A percentile compares a stretch with the other conserved stretches of the same genome.
Conservation (phyloP, 2,888 invertebrate genomes). For the Crocallis elinguaria region DNA sequence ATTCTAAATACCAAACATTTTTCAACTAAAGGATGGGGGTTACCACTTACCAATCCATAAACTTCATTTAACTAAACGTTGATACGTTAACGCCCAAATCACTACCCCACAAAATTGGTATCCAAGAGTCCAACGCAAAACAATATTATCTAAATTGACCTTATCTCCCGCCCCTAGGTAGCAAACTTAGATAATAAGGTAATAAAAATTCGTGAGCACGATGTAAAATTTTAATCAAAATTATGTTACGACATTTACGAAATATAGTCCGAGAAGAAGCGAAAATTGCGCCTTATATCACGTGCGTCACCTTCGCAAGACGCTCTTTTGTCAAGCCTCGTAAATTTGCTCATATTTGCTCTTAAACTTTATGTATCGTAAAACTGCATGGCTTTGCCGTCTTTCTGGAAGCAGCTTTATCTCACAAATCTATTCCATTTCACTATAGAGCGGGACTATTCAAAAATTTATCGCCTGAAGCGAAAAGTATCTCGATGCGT, state of each 20-base stretch:
- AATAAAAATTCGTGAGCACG: slow-evolving; percentile 40
- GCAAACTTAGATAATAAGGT: slow-evolving; percentile 38
- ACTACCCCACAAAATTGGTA: not conserved
- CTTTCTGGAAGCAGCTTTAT: slow-evolving; percentile 50
- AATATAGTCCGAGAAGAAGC: slow-evolving; percentile 31
- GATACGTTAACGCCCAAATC: no score
- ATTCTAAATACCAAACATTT: no score
- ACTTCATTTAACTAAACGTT: no score
- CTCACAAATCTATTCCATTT: slow-evolving; percentile 38
- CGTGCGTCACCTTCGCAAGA: slow-evolving; percentile 42
- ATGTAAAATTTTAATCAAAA: slow-evolving; percentile 43
- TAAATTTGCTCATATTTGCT: slow-evolving; percentile 48
- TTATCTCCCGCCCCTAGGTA: slow-evolving; percentile 23
- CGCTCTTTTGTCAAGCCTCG: slow-evolving; percentile 49
- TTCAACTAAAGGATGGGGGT: no score
- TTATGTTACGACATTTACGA: slow-evolving; percentile 34
- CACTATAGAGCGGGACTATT: slow-evolving; percentile 31
- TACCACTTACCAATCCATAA: no score
- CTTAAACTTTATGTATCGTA: slow-evolving; percentile 59
- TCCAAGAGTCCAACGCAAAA: slow-evolving; percentile 7
- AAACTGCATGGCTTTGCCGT: slow-evolving; percentile 56
- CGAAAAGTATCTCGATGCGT: slow-evolving; percentile 32
- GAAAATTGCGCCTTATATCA: slow-evolving; percentile 35
- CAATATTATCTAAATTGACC: slow-evolving; percentile 20
- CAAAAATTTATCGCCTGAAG: slow-evolving; percentile 50